A percentile compares a stretch with the other conserved stretches of the same genome.
These are phyloP conservation scores for Anorthoa munda DNA, from an alignment of 2,888 invertebrate genomes.

Conservation along the genomic window DNA sequence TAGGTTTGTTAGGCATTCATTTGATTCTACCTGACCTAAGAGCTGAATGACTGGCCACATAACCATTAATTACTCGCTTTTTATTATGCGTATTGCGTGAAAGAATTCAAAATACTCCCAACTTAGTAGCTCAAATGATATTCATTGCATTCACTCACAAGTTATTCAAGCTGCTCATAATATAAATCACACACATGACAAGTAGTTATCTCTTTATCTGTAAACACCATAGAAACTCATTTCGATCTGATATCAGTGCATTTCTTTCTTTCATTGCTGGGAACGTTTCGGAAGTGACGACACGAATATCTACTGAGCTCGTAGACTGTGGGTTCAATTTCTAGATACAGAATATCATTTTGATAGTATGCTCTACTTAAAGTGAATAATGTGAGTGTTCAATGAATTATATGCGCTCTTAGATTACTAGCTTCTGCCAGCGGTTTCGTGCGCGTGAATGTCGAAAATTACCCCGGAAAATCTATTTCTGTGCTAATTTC, in stretches of 20 bases:
- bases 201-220: constrained; percentile 35
- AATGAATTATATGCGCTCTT: background rate
- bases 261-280: constrained; percentile 40
- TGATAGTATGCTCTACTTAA: background rate
- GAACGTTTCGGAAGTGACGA: constrained; percentile 36
- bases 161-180: constrained; percentile 18
- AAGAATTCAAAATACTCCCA: constrained; percentile 19
- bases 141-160: constrained; percentile 17
- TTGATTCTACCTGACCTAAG: background rate
- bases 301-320: background rate
- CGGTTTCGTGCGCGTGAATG: no score
- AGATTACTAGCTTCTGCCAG: no score
- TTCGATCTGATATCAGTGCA: constrained; percentile 46
- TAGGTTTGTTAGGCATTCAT: background rate
- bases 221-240: constrained; percentile 39
- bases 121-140: background rate
- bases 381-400: background rate
- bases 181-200: constrained; percentile 47
- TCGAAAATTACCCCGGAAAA: no score
- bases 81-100: background rate
- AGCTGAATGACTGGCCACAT: background rate
- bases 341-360: background rate
- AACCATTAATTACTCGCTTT: background rate
- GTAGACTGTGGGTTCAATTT: background rate
- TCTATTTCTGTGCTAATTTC: no score